Conservation (phyloP, 2,113 vertebrate genomes). For the Spea bombifrons region DNA sequence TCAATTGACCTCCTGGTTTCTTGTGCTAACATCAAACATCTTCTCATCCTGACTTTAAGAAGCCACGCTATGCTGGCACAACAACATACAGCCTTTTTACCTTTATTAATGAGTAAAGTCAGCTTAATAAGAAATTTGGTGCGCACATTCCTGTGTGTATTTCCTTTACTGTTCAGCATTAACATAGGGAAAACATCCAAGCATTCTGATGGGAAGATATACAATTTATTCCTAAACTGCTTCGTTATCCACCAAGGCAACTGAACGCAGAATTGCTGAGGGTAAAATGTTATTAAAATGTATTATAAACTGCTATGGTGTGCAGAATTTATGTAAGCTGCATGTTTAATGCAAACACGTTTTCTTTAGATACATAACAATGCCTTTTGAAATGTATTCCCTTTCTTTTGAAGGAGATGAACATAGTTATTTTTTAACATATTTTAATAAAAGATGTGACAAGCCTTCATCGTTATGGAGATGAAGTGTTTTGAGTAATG, state of each 20-base stretch:
- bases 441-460: background rate
- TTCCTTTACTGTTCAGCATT: too few species aligned
- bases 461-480: background rate
- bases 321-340: slow-evolving; percentile 13
- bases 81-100: too few species aligned
- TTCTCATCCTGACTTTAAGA: too few species aligned
- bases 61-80: too few species aligned
- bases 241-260: slow-evolving; percentile 5
- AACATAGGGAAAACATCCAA: too few species aligned
- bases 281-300: slow-evolving; percentile 1
- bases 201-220: background rate
- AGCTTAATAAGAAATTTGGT: too few species aligned
- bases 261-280: slow-evolving; percentile 6
- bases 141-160: too few species aligned
- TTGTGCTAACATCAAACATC: background rate
- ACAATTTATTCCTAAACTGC: slow-evolving; percentile 10
- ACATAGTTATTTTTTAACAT: background rate
- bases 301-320: slow-evolving; percentile 23
- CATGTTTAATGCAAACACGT: slow-evolving; percentile 9
- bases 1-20: slow-evolving; percentile 8
- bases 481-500: background rate
- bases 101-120: too few species aligned
- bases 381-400: slow-evolving; percentile 3
- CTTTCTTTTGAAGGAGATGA: slow-evolving; percentile 2
- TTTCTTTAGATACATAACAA: background rate